A percentile compares a stretch with the other conserved stretches of the same genome.
These are phyloP conservation scores for Eristalinus sepulchralis DNA, from an alignment of 2,888 invertebrate genomes.

Conservation along the genomic window DNA sequence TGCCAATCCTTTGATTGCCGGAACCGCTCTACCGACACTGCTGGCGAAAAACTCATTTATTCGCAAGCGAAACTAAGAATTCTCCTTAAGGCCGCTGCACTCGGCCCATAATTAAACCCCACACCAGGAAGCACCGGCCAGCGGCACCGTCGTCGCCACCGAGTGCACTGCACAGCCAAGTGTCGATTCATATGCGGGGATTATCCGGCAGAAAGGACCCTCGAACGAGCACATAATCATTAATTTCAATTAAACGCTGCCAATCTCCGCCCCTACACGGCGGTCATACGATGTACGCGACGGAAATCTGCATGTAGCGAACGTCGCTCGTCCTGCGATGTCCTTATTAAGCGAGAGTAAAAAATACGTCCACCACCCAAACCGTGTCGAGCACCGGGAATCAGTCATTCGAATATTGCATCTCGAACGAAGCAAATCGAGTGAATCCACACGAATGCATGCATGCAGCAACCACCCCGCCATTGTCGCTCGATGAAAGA, in stretches of 20 bases:
- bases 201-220: constrained; percentile 33
- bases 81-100: neutral
- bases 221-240: constrained; percentile 53
- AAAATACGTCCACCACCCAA: neutral
- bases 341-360: constrained; percentile 46
- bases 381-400: constrained; percentile 16
- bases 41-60: neutral
- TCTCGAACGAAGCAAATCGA: constrained; percentile 64
- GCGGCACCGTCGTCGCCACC: neutral
- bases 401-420: constrained; percentile 67
- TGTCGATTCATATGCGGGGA: constrained; percentile 57
- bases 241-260: constrained; percentile 65
- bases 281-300: constrained; percentile 14
- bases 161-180: constrained; percentile 2
- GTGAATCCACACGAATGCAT: constrained; percentile 68
- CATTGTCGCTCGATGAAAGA: constrained; percentile 31
- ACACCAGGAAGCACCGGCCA: neutral
- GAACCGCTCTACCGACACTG: neutral
- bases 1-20: neutral
- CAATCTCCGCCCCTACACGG: constrained; percentile 34
- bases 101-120: neutral
- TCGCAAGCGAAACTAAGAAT: neutral
- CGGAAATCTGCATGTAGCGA: constrained; percentile 45
- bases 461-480: constrained; percentile 29
- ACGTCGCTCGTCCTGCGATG: constrained; percentile 5